Evolutionary conservation across 2,113 vertebrate species (phyloP).

Genomic region (Thomomys bottae): DNA sequence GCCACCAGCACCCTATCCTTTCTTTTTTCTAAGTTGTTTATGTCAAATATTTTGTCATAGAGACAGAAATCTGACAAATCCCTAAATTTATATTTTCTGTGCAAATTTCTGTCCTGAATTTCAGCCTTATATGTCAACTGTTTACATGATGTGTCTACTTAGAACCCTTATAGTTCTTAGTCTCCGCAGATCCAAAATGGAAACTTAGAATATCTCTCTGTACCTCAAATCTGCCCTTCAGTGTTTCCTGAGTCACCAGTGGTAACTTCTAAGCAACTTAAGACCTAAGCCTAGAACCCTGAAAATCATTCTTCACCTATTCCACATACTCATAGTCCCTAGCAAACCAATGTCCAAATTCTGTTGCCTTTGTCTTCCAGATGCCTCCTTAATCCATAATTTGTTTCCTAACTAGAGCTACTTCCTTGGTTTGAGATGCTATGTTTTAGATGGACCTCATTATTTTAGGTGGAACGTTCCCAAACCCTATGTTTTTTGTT

Average conservation of each 20-base stretch:
- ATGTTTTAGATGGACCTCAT: not conserved
- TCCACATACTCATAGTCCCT: not conserved
- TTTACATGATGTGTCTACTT: not conserved
- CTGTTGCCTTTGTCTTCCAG: not conserved
- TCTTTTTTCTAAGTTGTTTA: not conserved
- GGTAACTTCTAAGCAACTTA: not conserved
- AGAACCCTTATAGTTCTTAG: not conserved
- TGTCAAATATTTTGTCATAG: not conserved
- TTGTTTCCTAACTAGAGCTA: not conserved
- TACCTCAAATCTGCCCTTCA: not conserved
- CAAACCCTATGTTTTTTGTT: not conserved
- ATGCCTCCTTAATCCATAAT: not conserved
- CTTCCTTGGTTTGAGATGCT: not conserved
- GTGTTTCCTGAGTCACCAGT: not conserved
- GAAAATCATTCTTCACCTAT: not conserved
- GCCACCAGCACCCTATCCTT: not conserved
- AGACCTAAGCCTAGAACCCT: not conserved
- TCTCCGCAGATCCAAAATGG: not conserved
- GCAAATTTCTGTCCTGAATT: not conserved
- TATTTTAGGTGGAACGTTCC: not conserved
- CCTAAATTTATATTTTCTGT: not conserved
- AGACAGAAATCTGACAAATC: not conserved
- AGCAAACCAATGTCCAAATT: not conserved
- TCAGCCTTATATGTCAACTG: not conserved
- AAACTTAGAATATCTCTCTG: not conserved